Evolutionary conservation across 1,140 invertebrate genomes (phyloP), one percentile per base, ranked within the genome.

Genomic region (Danaus plexippus): DNA sequence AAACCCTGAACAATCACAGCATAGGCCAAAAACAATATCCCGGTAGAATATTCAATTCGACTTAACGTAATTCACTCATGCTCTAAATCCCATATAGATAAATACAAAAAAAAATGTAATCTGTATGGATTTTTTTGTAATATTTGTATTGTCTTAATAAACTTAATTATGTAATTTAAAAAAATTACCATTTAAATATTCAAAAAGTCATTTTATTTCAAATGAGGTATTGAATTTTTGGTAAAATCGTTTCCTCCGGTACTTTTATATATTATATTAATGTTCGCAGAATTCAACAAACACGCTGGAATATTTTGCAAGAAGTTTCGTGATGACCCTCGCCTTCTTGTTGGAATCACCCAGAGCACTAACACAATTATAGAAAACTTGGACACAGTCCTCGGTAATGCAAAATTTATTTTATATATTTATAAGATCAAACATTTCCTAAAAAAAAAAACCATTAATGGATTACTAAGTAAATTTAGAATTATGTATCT

Each of bases 1-100:
- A 71, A 6, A 80, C 83, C 0, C 63, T 88, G 0, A 54, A 78
- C 47, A 75, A 80, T 45, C 77, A 85, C 52, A 74, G 73, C 45
- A 81, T 87, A 18, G 83, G 83, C 3, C 55, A 51, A 4, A 11
- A 62, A 4, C 66, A 80, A 9, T 85, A 71, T 51, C 12, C 7
- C 12, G 71, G 85, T 87, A 57, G 61, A 47, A 54, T 46, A 42
- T 43, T 7, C 15, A 15, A 1, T 15, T 15, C 1, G 15, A 15
- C 3, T 15, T 15, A 15, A 15, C 15, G 3, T 15, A 15, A 15
- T 15, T 15, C 1, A 15, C 15, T 15, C 1, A 15, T 15, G 15
- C 15, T 15, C 3, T 15, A 15, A 54, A 22, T 1, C 0, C 6
- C 32, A 50, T 50, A 50, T 50, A 50, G 32, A 22, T 50, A 50